These are phyloP conservation scores for Trichopria drosophilae DNA, from an alignment of 2,888 invertebrate species.

Conservation along the genomic window DNA sequence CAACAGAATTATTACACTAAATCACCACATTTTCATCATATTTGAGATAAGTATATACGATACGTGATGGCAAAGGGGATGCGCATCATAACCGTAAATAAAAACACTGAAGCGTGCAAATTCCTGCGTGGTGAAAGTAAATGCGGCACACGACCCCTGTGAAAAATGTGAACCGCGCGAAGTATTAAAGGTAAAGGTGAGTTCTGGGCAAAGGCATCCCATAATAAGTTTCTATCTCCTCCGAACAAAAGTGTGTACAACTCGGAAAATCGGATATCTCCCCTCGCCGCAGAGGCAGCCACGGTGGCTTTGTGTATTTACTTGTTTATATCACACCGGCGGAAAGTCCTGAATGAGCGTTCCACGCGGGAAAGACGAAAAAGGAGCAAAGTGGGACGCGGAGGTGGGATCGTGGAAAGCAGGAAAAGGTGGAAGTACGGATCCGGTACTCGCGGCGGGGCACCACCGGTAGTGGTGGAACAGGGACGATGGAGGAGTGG, in stretches of 20 bases:
- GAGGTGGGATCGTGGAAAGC: background rate
- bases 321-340: constrained; percentile 49
- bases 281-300: constrained; percentile 23
- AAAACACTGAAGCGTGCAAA: no score
- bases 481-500: constrained; percentile 19
- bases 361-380: constrained; percentile 20
- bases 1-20: no score
- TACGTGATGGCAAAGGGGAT: no score
- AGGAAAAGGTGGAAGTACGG: constrained; percentile 15
- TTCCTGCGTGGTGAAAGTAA: no score
- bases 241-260: constrained; percentile 13
- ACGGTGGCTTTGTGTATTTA: constrained; percentile 46
- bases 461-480: constrained; percentile 11
- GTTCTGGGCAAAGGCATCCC: constrained; percentile 30
- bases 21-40: no score
- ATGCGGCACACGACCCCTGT: no score
- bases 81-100: no score
- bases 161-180: background rate
- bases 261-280: constrained; percentile 24
- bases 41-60: no score
- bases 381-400: constrained; percentile 1
- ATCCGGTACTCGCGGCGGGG: constrained; percentile 13
- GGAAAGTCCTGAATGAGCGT: constrained; percentile 25
- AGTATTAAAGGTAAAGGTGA: background rate
- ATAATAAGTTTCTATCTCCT: constrained; percentile 27